These are phyloP conservation scores for Andrena camellia DNA, from an alignment of 2,888 invertebrate genomes.

Conservation along the genomic window DNA sequence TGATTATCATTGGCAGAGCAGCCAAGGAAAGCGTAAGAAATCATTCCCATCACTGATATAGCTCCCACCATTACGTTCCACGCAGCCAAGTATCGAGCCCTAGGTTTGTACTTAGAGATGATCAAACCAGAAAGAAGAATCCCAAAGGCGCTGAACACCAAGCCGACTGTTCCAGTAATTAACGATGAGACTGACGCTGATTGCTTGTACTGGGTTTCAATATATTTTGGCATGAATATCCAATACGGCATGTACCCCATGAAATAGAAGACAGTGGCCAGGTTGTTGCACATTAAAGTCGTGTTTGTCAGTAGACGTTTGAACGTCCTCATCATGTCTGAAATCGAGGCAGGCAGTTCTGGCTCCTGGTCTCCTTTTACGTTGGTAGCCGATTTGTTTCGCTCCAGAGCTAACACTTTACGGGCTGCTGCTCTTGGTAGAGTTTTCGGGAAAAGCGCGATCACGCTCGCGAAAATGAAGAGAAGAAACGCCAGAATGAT, in stretches of 20 bases:
- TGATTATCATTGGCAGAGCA: slow-evolving; percentile 88
- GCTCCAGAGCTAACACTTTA: slow-evolving; percentile 84
- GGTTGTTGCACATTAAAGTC: slow-evolving; percentile 90
- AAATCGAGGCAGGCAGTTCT: slow-evolving; percentile 80
- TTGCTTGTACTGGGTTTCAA: slow-evolving; percentile 92
- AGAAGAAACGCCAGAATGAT: slow-evolving; percentile 88
- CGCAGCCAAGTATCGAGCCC: slow-evolving; percentile 88
- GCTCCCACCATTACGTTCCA: slow-evolving; percentile 90
- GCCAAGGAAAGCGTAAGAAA: slow-evolving; percentile 89
- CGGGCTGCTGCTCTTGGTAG: slow-evolving; percentile 89
- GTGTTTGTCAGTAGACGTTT: slow-evolving; percentile 88
- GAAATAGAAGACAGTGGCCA: slow-evolving; percentile 91
- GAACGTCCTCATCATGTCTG: slow-evolving; percentile 89
- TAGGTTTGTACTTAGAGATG: slow-evolving; percentile 89
- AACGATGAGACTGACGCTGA: slow-evolving; percentile 91
- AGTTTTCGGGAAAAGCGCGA: slow-evolving; percentile 90
- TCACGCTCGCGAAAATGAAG: slow-evolving; percentile 87
- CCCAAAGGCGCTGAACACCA: slow-evolving; percentile 90
- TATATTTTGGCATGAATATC: slow-evolving; percentile 93
- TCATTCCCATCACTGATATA: slow-evolving; percentile 88
- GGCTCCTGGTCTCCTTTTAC: slow-evolving; percentile 75
- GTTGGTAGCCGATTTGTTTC: slow-evolving; percentile 78
- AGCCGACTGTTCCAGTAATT: slow-evolving; percentile 90
- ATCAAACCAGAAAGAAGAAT: slow-evolving; percentile 89
- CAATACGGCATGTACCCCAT: slow-evolving; percentile 91